Evolutionary conservation across 2,113 vertebrate genomes (phyloP).

Genomic region (Irena cyanogastra): DNA sequence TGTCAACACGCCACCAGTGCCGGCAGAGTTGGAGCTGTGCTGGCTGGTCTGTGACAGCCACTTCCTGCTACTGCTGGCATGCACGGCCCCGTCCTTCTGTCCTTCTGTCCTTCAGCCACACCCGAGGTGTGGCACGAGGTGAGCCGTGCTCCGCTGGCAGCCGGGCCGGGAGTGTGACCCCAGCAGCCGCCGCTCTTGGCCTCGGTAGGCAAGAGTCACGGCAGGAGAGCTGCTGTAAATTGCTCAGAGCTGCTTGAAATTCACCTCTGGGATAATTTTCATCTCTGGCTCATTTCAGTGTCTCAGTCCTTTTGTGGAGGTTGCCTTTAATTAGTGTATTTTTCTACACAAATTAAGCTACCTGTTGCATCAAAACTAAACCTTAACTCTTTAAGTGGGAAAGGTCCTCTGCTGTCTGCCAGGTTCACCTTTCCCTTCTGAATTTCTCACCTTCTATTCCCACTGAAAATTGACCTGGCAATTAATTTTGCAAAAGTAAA

Average conservation of each 20-base stretch:
- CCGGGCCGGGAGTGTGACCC: accelerated
- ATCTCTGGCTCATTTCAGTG: neutral
- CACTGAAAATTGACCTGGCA: neutral
- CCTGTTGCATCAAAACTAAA: neutral
- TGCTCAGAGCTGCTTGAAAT: neutral
- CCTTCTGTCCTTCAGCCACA: neutral
- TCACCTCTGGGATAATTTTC: neutral
- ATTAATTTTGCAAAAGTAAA: neutral
- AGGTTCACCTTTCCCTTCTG: neutral
- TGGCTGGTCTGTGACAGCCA: neutral
- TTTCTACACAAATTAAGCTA: accelerated
- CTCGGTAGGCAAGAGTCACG: accelerated
- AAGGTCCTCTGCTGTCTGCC: neutral
- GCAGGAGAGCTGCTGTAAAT: neutral
- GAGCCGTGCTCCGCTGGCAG: accelerated
- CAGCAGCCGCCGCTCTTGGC: accelerated
- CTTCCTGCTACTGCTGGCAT: neutral
- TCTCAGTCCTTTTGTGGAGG: neutral
- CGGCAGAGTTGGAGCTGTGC: neutral
- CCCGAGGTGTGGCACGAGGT: accelerated
- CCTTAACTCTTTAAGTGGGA: neutral
- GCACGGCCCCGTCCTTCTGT: accelerated
- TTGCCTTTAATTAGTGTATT: neutral
- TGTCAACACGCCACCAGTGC: accelerated
- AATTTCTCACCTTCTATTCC: neutral